phyloP scores from a whole-genome alignment of 2,797 vertebrate species.

The Danio tinwini region DNA sequence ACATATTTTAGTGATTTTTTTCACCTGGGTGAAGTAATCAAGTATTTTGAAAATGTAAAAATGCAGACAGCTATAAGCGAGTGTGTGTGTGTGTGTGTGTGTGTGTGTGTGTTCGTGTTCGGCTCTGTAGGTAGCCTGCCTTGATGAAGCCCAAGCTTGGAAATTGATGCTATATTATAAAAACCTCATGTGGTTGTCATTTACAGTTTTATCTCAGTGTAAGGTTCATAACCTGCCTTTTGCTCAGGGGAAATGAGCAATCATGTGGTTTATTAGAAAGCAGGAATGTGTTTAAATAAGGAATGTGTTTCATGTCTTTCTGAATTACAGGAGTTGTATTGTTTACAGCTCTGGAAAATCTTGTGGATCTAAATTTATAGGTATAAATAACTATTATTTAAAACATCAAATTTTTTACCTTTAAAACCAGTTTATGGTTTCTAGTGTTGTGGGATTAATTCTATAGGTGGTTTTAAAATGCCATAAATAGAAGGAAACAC shows the following conservation, averaged over 20 bases:
- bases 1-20: too few species aligned
- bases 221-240: slow-evolving; percentile 6
- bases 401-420: too few species aligned
- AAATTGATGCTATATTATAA: slow-evolving; percentile 23
- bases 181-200: slow-evolving; percentile 22
- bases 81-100: too few species aligned
- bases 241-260: not conserved
- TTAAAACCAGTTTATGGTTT: too few species aligned
- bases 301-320: not conserved
- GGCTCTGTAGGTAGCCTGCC: slow-evolving; percentile 39
- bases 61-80: too few species aligned
- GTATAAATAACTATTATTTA: too few species aligned
- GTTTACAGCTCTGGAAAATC: slow-evolving; percentile 15
- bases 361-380: not conserved
- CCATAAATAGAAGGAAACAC: too few species aligned
- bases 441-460: too few species aligned
- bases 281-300: not conserved
- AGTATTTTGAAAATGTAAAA: not conserved
- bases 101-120: not conserved
- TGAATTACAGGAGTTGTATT: slow-evolving; percentile 49
- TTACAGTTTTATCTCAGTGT: slow-evolving; percentile 5
- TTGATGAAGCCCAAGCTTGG: slow-evolving; percentile 50
- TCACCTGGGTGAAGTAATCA: too few species aligned
- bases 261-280: not conserved
- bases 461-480: too few species aligned